Base-by-base conservation (phyloP, 2,888 invertebrate genomes). In the Linnaemya vulpina region DNA sequence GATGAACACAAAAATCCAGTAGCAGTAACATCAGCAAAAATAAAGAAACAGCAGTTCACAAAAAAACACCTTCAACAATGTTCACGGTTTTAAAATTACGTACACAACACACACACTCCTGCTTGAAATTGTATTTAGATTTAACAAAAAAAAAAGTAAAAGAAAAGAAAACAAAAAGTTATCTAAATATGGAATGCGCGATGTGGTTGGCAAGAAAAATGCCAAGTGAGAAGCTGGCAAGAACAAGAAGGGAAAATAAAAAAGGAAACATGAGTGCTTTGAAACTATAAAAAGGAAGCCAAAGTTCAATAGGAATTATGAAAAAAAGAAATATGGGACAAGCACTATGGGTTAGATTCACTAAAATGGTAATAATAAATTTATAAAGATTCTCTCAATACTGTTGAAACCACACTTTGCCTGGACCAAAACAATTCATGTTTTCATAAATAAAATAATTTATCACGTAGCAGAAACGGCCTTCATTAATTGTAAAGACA, bases 121-220 rank as follows among this genome's bases (percentile, higher is more conserved):
- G 8, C 40, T 40, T 43, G 8, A 70, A 51, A 5, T 53, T 70
- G 40, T 4, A 62, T 17, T 49, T 68, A 38, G n/a, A 8, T 77
- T 35, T 25, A 70, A 60, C 11, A 77, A 68, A 35, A 60, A n/a
- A 77, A 68, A 35, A 60, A 60, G 3, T 51, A 49, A 25, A 58
- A 30, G 5, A n/a, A 17, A 60, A 17, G 15, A 17, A 38, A 30
- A 30, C 30, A 30, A 60, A 11, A 17, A 60, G 22, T 51, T 17
- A n/a, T 5, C 3, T 22, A 60, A 77, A 77, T 68, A 60, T 51
- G 40, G 51, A 77, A 68, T 60, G 40, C 76, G 46, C 55, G n/a
- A 25, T 7, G 22, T 49, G 60, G 68, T 40, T 62, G 53, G 38
- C 40, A 67, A 46, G 20, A 35, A 13, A 60, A 77, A 30, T 43